Evolutionary conservation across 2,113 vertebrate genomes (phyloP), one percentile per base, ranked within the genome.

Genomic region (Helogale parvula): DNA sequence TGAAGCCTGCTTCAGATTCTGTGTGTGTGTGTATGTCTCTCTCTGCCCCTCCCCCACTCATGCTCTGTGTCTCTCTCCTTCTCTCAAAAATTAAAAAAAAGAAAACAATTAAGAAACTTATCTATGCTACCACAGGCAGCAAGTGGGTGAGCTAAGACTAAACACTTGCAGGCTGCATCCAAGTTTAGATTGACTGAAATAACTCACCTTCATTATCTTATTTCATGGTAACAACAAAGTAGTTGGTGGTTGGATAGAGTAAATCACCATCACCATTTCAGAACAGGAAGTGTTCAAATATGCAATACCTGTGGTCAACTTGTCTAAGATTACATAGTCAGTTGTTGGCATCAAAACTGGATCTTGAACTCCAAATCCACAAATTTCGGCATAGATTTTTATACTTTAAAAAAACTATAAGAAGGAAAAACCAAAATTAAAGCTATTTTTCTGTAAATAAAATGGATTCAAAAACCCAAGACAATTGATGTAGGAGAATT

Each of bases 401-500:
- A 87, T 0, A 90, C 11, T 71, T 90, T 41, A 29, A 65, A 57
- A 71, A 57, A 86, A 50, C 8, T 72, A 7, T 71, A 85, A 60
- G 33, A 71, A 90, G 10, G 69, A 77, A 96, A 94, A 81, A 6
- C 5, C 3, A 80, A 80, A 85, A 9, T 84, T 29, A 47, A 79
- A 85, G 52, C n/a, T 29, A 16, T 81, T 45, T 80, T 83, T 77
- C 35, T 35, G 23, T 72, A 66, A 86, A 74, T 92, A 35, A 35
- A 57, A 80, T 65, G 69, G 63, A 77, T 92, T 93, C n/a, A 90
- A 38, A 96, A 96, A 76, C 27, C 81, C 68, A 23, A 88, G 57
- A 87, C 5, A 91, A 17, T 76, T 68, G 76, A 63, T 71, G 27
- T 52, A 80, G 45, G 72, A 94, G 5, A 71, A 93, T 77, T 91